Evolutionary conservation across 2,797 vertebrate species (phyloP).

Genomic region (Chelidonichthys spinosus): DNA sequence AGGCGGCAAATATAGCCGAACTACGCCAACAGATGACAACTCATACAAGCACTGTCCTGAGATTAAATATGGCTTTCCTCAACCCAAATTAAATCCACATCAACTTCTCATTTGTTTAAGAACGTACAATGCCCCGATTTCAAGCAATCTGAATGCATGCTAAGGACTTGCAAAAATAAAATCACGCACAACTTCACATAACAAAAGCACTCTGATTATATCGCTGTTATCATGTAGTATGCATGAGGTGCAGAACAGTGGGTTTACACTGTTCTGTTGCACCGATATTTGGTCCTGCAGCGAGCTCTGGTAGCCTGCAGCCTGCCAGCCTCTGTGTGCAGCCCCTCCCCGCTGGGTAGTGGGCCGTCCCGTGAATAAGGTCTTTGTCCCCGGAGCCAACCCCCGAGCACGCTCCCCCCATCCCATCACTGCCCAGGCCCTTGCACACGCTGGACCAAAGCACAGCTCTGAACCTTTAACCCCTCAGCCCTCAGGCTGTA

Average conservation of each 20-base stretch:
- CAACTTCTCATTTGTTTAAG: not conserved
- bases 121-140: not conserved
- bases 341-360: conserved; percentile 72
- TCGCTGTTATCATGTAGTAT: conserved; percentile 14
- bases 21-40: not conserved
- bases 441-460: conserved; percentile 74
- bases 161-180: conserved; percentile 10
- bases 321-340: conserved; percentile 63
- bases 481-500: conserved; percentile 51
- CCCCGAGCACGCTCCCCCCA: conserved; percentile 67
- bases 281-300: conserved; percentile 63
- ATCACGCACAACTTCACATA: not conserved
- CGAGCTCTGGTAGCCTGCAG: conserved; percentile 56
- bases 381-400: conserved; percentile 80
- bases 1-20: conserved; percentile 35
- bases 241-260: conserved; percentile 41
- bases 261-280: conserved; percentile 49
- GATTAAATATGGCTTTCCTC: not conserved
- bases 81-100: not conserved
- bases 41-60: not conserved
- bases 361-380: conserved; percentile 75
- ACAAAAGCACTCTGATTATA: conserved; percentile 12
- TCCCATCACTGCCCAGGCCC: conserved; percentile 55
- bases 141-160: not conserved
- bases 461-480: conserved; percentile 78